phyloP scores from a whole-genome alignment of 2,113 vertebrate genomes.

The Sinocyclocheilus anophthalmus region DNA sequence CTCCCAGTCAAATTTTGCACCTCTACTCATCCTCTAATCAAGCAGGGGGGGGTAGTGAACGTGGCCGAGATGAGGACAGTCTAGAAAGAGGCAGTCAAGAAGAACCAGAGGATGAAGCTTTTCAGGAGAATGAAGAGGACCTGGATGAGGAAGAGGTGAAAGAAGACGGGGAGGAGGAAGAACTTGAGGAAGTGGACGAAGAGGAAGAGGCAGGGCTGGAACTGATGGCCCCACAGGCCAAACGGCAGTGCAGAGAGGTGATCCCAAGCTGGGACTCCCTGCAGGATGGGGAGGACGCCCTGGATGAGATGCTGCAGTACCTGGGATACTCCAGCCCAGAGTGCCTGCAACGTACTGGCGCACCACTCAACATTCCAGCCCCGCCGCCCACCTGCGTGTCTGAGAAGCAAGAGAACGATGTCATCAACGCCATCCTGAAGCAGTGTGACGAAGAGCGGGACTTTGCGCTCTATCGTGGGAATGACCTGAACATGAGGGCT shows the following conservation, averaged over 20 bases:
- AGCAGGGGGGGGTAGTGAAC: slow-evolving; percentile 46
- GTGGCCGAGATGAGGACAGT: slow-evolving; percentile 54
- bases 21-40: slow-evolving; percentile 53
- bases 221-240: slow-evolving; percentile 81
- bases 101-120: slow-evolving; percentile 52
- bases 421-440: slow-evolving; percentile 96
- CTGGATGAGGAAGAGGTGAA: slow-evolving; percentile 49
- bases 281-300: slow-evolving; percentile 88
- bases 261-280: slow-evolving; percentile 93
- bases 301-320: slow-evolving; percentile 96
- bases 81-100: slow-evolving; percentile 75
- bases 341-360: slow-evolving; percentile 89
- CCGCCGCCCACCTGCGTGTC: slow-evolving; percentile 92
- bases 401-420: slow-evolving; percentile 98
- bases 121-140: slow-evolving; percentile 53
- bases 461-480: slow-evolving; percentile 87
- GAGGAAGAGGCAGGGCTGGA: slow-evolving; percentile 83
- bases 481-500: slow-evolving; percentile 91
- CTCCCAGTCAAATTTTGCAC: slow-evolving; percentile 59
- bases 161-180: slow-evolving; percentile 44
- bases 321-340: slow-evolving; percentile 92
- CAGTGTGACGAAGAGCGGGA: slow-evolving; percentile 92
- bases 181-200: slow-evolving; percentile 64
- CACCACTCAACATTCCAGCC: slow-evolving; percentile 93
- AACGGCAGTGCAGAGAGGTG: slow-evolving; percentile 86